Evolutionary conservation across 2,113 vertebrate species (phyloP), one percentile per base, ranked within the genome.

Genomic region (Mobula birostris): DNA sequence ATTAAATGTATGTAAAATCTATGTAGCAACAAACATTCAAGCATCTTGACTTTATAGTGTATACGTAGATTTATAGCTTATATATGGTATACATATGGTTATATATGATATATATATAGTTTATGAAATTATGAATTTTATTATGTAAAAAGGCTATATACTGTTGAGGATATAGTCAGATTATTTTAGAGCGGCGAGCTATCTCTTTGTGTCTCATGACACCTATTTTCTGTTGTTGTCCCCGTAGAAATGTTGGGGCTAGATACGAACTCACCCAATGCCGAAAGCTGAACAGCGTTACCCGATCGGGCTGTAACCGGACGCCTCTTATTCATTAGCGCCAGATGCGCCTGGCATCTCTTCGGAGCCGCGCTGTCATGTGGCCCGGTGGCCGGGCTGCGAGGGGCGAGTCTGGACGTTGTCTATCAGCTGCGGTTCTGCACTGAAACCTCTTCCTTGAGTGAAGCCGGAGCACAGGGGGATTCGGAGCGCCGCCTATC

Each of bases 291-390:
- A 74, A 15, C 40, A 48, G 91, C 40, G 91, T 74, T 56, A 93
- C 70, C 40, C 70, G 91, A 93, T 93, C 91, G 68, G 40, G 68
- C 21, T 93, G 91, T 56, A 93, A 93, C 24, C 68, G 40, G 32
- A 74, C 91, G 91, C 40, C 70, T 93, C 91, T 74, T 74, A 93
- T 93, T 93, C 72, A 93, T 56, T 36, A 56, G 17, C 91, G 24
- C 91, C 88, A 92, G n/a, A 92, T 92, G 88, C 88, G 32, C 61
- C 68, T 92, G n/a, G 66, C 63, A 70, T 92, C n/a, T 29, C 66
- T 63, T 11, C 63, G 68, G 66, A 70, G 14, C 17, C n/a, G 66
- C 36, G 19, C n/a, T 72, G 32, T 72, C 88, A 92, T 92, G 88
- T 92, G 40, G 32, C 32, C 24, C 17, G 40, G 7, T 68, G 14